Base-by-base conservation (phyloP, 2,113 vertebrate genomes). In the Polypterus senegalus region DNA sequence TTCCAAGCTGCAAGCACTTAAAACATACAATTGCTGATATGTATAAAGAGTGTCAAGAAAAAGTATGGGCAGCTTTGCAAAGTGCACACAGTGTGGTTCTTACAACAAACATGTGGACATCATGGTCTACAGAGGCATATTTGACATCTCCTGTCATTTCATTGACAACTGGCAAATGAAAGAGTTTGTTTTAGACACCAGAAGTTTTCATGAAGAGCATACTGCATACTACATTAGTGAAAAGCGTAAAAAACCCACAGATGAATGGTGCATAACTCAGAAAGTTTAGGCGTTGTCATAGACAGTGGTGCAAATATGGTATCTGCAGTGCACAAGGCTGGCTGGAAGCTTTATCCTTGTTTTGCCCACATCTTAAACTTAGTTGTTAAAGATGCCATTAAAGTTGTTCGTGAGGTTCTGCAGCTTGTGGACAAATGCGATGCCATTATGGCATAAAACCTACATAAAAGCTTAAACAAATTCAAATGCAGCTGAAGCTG, bases 231-330 rank as follows among this genome's bases (percentile, higher is more conserved):
- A 69, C 57, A 68, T 69, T 59, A 61, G 62, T 27, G 62, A 46
- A 65, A 65, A 1, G 2, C 48, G 65, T 60, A 65, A 64, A 52
- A 4, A 9, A 5, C 61, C 64, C 43, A 66, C 58, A 60, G 66
- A 61, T 56, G 63, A 71, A 68, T 67, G 64, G 69, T 47, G 27
- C 64, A 64, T 65, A 48, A 67, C 60, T 60, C 60, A 69, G 2
- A 73, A 65, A 48, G 63, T 65, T 3, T 47, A 10, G 69, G 57
- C 63, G 58, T 63, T 43, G 48, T 60, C 44, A 68, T 47, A 66
- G 66, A 60, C 4, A 67, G 54, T 54, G 66, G 62, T 47, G 66
- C 65, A 54, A 54, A 60, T 64, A 67, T 60, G 66, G 62, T 65
- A 54, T 51, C 57, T 55, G 63, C 62, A 49, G 62, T 67, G 61